These are phyloP conservation scores for Mactromeris polynyma DNA, from an alignment of 2,888 invertebrate species.

Conservation along the genomic window DNA sequence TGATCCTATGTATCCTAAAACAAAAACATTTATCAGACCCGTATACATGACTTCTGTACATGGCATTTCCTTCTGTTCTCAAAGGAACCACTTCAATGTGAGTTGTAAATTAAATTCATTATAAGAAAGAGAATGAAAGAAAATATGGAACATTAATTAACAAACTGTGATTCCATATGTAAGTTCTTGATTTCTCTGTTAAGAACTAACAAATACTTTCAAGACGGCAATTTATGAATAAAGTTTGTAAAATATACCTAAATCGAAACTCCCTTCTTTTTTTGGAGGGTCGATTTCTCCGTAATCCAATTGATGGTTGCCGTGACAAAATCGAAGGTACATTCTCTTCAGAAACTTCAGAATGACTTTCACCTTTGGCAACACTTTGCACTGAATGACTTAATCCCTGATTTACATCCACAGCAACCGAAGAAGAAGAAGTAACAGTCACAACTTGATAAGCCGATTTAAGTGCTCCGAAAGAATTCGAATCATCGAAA, in stretches of 20 bases:
- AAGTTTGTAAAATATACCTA: not conserved
- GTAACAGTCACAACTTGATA: slow-evolving; percentile 20
- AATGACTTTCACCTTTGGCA: slow-evolving; percentile 10
- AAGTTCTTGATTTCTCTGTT: too few relatives aligned
- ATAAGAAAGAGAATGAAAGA: too few relatives aligned
- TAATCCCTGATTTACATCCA: not conserved
- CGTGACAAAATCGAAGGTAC: slow-evolving; percentile 13
- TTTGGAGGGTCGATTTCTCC: slow-evolving; percentile 27
- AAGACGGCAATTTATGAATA: too few relatives aligned
- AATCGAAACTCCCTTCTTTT: slow-evolving; percentile 32
- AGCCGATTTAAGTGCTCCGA: slow-evolving; percentile 36
- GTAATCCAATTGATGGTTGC: slow-evolving; percentile 25
- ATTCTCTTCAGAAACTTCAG: not conserved
- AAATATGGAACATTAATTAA: too few relatives aligned
- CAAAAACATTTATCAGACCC: too few relatives aligned
- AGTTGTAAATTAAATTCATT: too few relatives aligned
- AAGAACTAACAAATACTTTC: too few relatives aligned
- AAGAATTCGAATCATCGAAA: slow-evolving; percentile 55
- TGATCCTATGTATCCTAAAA: too few relatives aligned
- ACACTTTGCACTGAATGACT: slow-evolving; percentile 6
- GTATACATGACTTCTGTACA: too few relatives aligned
- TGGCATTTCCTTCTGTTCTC: too few relatives aligned
- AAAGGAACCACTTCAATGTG: too few relatives aligned
- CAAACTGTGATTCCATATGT: too few relatives aligned
- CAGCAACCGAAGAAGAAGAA: slow-evolving; percentile 26